Base-by-base conservation (phyloP, 2,888 invertebrate species). In the Lissonota sp. region DNA sequence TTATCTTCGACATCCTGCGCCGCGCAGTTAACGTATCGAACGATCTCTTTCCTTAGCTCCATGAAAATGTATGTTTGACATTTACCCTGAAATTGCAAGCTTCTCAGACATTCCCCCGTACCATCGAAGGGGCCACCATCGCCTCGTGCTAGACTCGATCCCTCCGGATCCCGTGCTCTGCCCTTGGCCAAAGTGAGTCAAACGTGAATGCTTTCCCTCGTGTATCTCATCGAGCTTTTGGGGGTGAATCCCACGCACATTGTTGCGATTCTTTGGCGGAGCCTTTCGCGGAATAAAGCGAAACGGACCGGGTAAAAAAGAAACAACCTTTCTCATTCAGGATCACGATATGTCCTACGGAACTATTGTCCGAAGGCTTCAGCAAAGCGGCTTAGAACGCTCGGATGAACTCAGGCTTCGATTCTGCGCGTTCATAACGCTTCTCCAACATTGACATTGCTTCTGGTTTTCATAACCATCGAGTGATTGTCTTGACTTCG, bases 11-110 rank as follows among this genome's bases (percentile, higher is more conserved):
- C 79, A 79, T 79, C 73, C 77, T 64, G 66, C 14, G 53, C 71
- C 57, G 72, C 71, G 67, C 75, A 75, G 79, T 82, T 79, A 79
- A 72, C 70, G 51, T 78, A 82, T 75, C 75, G 71, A 82, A 75
- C 62, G 79, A 79, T 82, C 75, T 67, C 26, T 72, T 79, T 57
- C 75, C 75, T 71, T 53, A 64, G 64, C 60, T 63, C 55, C 63
- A 75, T 75, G 79, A 67, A 82, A 75, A 79, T 82, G 57, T 75
- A 82, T 69, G 78, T 71, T 74, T 72, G 57, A 74, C 67, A 75
- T 74, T 75, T 75, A 79, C 51, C 66, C 67, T 42, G 55, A 57
- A 51, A 67, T 79, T 16, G 42, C 46, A 37, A 79, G 75, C 72
- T 79, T 72, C 51, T 53, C 66, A 63, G 67, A 75, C 71, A 49